Evolutionary conservation across 2,888 invertebrate genomes (phyloP).

Genomic region (Agrotis puta): DNA sequence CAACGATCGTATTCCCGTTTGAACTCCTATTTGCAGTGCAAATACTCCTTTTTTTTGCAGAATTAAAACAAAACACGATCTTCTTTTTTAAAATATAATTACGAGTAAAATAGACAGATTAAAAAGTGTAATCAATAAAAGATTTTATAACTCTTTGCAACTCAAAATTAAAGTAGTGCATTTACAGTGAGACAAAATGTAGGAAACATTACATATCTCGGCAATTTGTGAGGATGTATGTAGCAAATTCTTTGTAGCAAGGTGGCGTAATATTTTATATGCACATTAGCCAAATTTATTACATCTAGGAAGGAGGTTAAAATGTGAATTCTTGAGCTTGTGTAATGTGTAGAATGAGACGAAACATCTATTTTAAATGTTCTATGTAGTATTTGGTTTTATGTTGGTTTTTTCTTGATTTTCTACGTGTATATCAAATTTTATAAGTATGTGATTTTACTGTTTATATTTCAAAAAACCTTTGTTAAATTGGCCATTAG

Average conservation of each 20-base stretch:
- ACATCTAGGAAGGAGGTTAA: conserved; percentile 10
- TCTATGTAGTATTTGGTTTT: too few relatives aligned
- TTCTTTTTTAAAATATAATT: neutral
- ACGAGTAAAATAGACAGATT: neutral
- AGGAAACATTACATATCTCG: neutral
- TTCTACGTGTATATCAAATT: neutral
- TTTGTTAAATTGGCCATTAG: too few relatives aligned
- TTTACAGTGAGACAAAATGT: conserved; percentile 22
- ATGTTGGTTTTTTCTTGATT: neutral
- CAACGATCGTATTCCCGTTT: too few relatives aligned
- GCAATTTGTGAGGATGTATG: conserved; percentile 17
- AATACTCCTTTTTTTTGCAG: too few relatives aligned
- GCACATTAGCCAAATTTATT: conserved; percentile 33
- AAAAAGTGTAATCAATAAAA: neutral
- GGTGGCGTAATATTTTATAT: conserved; percentile 16
- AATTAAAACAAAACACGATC: neutral
- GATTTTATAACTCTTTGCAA: conserved; percentile 18
- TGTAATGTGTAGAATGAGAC: neutral
- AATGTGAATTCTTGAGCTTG: conserved; percentile 4
- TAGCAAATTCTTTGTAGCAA: conserved; percentile 20
- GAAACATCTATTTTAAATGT: too few relatives aligned
- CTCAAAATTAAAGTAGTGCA: conserved; percentile 30
- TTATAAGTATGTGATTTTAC: too few relatives aligned
- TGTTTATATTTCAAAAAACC: neutral
- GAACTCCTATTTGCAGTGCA: too few relatives aligned